Percentiles rank a stretch among this genome's conserved stretches.
These are phyloP conservation scores for Ophioderma brevispina DNA, from an alignment of 35 echinoderm and acorn worm species.

Conservation along the genomic window DNA sequence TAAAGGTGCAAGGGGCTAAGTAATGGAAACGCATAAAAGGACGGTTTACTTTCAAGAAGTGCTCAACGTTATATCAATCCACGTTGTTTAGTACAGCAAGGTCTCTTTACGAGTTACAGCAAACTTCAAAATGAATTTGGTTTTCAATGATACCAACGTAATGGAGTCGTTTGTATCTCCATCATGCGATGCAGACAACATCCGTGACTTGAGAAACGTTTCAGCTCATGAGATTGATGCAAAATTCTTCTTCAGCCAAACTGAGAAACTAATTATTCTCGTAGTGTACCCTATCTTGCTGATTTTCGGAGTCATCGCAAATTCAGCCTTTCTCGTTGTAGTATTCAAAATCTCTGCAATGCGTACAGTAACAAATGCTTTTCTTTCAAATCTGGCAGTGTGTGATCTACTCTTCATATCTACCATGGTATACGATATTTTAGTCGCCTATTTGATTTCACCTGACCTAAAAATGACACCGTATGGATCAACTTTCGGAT, in stretches of 20 bases:
- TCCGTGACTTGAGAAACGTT: not conserved
- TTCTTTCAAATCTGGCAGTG: slow-evolving; percentile 74
- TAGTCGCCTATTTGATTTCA: slow-evolving; percentile 50
- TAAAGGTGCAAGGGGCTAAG: too few relatives aligned
- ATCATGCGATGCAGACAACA: too few relatives aligned
- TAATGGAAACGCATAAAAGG: too few relatives aligned
- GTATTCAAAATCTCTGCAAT: slow-evolving; percentile 71
- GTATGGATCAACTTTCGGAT: too few relatives aligned
- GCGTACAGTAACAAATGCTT: slow-evolving; percentile 84
- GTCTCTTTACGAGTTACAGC: too few relatives aligned
- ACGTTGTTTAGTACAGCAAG: too few relatives aligned
- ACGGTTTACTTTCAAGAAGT: too few relatives aligned
- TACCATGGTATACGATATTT: slow-evolving; percentile 72
- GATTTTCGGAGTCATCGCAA: slow-evolving; percentile 52
- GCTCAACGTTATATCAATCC: too few relatives aligned
- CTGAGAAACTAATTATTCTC: slow-evolving; percentile 2
- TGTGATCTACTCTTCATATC: slow-evolving; percentile 78
- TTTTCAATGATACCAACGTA: too few relatives aligned
- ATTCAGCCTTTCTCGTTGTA: slow-evolving; percentile 82
- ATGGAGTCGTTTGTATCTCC: too few relatives aligned
- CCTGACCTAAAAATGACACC: not conserved
- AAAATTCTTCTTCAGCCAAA: slow-evolving; percentile 19
- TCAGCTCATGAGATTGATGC: not conserved
- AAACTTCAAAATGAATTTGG: too few relatives aligned
- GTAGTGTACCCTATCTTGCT: slow-evolving; percentile 53